Percentiles rank a stretch among this genome's conserved stretches.
Evolutionary conservation across 92 coral and sea anemone genomes (phyloP).

Genomic region (Palythoa grandiflora): DNA sequence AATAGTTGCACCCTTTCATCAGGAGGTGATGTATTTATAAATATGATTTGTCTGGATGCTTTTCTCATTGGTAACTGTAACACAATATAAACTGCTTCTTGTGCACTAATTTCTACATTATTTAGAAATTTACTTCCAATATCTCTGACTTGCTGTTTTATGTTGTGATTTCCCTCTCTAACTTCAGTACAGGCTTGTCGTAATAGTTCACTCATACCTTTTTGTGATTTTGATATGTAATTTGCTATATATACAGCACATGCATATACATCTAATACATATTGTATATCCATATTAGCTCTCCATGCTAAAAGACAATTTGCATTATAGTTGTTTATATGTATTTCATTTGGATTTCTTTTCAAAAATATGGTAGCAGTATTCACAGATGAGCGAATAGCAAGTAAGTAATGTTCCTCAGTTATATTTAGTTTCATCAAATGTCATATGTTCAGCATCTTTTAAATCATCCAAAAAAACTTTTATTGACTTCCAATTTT

Average conservation of each 20-base stretch:
- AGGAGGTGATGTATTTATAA: neutral
- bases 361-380: neutral
- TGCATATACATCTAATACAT: neutral
- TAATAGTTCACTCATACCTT: neutral
- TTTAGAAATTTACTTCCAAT: too few relatives aligned
- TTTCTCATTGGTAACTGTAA: too few relatives aligned
- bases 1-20: neutral
- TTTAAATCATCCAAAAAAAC: neutral
- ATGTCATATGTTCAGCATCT: neutral
- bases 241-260: neutral
- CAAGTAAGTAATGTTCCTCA: neutral
- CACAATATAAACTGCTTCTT: too few relatives aligned
- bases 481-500: neutral
- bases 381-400: neutral
- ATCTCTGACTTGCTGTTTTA: neutral
- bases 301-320: neutral
- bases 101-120: neutral
- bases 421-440: neutral
- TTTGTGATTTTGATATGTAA: neutral
- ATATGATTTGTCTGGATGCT: neutral
- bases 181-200: neutral
- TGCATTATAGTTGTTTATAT: neutral
- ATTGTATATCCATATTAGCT: neutral
- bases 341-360: neutral
- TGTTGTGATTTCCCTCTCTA: neutral